These are phyloP conservation scores for Plutella xylostella DNA, from an alignment of 2,888 invertebrate genomes.

Conservation along the genomic window DNA sequence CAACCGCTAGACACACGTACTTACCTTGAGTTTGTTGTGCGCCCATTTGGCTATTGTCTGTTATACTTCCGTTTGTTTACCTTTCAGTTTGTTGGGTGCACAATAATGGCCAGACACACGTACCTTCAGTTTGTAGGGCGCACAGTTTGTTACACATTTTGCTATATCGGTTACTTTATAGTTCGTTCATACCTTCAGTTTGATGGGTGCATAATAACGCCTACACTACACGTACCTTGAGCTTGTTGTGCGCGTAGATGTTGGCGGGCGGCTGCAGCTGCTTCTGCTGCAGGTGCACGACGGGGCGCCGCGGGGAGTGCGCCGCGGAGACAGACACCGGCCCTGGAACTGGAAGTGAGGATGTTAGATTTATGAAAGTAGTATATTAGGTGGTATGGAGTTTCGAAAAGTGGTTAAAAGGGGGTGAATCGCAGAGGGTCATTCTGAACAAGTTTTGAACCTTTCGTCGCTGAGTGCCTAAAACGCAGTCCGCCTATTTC, in stretches of 20 bases:
- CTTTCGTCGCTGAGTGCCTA: too few relatives aligned
- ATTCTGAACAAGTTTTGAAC: too few relatives aligned
- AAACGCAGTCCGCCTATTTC: too few relatives aligned
- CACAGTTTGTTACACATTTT: too few relatives aligned
- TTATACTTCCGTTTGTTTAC: background rate
- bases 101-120: background rate
- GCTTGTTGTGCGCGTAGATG: background rate
- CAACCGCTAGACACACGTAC: too few relatives aligned
- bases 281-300: slow-evolving; percentile 16
- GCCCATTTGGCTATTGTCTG: background rate
- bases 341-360: background rate
- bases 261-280: slow-evolving; percentile 5
- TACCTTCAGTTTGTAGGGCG: background rate
- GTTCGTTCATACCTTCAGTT: background rate
- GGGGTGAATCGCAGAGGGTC: too few relatives aligned
- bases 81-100: background rate
- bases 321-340: background rate
- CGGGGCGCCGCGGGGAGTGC: slow-evolving; percentile 10
- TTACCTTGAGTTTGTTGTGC: background rate
- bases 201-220: background rate
- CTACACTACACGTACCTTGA: slow-evolving; percentile 20
- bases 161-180: background rate
- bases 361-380: background rate
- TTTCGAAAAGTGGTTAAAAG: too few relatives aligned
- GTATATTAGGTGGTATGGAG: too few relatives aligned